Evolutionary conservation across 1,140 invertebrate genomes (phyloP).

Genomic region (Coenobita brevimanus): DNA sequence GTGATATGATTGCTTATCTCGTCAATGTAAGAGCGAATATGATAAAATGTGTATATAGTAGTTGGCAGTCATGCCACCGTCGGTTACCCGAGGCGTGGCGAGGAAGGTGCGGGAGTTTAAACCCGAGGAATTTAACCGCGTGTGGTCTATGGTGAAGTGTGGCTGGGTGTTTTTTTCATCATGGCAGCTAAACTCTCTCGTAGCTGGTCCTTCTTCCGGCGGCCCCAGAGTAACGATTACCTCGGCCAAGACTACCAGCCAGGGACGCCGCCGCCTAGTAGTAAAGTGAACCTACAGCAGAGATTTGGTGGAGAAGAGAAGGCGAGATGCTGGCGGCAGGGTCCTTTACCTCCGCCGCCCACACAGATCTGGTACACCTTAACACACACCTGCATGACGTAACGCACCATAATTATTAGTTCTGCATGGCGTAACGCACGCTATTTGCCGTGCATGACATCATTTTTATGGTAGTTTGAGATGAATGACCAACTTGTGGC

Average conservation of each 20-base stretch:
- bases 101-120: too few relatives aligned
- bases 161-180: not conserved
- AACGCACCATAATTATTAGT: too few relatives aligned
- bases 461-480: too few relatives aligned
- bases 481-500: too few relatives aligned
- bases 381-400: too few relatives aligned
- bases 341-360: conserved; percentile 5
- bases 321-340: not conserved
- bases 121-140: not conserved
- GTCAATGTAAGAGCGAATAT: too few relatives aligned
- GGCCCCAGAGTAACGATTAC: not conserved
- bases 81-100: too few relatives aligned
- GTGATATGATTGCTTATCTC: too few relatives aligned
- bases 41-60: too few relatives aligned
- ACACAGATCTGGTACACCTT: not conserved
- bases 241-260: conserved; percentile 35
- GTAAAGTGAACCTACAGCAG: conserved; percentile 33
- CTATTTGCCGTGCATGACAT: too few relatives aligned
- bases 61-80: too few relatives aligned
- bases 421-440: too few relatives aligned
- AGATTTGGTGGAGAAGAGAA: not conserved
- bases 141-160: not conserved
- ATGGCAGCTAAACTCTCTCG: conserved; percentile 41
- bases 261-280: conserved; percentile 15
- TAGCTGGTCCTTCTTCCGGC: conserved; percentile 46